Conservation (phyloP, 2,113 vertebrate genomes). For the Pycnonotus jocosus region DNA sequence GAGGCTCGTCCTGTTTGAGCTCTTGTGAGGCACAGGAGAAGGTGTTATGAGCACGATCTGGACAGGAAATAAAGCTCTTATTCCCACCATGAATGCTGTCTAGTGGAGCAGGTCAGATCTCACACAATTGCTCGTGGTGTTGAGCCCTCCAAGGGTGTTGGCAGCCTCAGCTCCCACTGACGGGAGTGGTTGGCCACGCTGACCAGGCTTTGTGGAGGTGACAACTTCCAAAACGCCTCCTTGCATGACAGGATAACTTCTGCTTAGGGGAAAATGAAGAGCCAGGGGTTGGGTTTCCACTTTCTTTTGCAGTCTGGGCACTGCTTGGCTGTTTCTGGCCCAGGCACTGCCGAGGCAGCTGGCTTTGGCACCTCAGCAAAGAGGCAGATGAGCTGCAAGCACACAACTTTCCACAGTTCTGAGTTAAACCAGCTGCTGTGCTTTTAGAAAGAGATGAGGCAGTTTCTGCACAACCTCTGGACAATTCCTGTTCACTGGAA, state of each 20-base stretch:
- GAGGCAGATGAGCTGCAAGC: not conserved
- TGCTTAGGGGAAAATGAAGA: not conserved
- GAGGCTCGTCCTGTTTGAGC: not conserved
- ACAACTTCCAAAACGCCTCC: not conserved
- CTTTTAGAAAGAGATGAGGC: not conserved
- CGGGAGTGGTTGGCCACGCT: fast-evolving
- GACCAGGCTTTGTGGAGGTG: not conserved
- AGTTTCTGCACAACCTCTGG: not conserved
- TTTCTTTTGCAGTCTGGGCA: not conserved
- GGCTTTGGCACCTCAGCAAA: not conserved
- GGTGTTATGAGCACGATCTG: not conserved
- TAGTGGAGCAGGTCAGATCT: not conserved
- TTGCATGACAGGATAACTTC: not conserved
- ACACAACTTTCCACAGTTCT: not conserved
- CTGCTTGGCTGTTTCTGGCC: not conserved
- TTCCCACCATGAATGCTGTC: not conserved
- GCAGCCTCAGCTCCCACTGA: not conserved
- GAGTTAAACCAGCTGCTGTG: not conserved
- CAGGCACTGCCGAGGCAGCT: not conserved
- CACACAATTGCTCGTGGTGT: not conserved
- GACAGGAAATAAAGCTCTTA: not conserved
- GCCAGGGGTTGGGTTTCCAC: not conserved
- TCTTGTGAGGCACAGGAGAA: not conserved
- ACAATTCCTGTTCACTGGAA: not conserved
- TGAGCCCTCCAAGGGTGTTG: not conserved